Evolutionary conservation across 2,113 vertebrate species (phyloP).

Genomic region (Chloropsis hardwickii): DNA sequence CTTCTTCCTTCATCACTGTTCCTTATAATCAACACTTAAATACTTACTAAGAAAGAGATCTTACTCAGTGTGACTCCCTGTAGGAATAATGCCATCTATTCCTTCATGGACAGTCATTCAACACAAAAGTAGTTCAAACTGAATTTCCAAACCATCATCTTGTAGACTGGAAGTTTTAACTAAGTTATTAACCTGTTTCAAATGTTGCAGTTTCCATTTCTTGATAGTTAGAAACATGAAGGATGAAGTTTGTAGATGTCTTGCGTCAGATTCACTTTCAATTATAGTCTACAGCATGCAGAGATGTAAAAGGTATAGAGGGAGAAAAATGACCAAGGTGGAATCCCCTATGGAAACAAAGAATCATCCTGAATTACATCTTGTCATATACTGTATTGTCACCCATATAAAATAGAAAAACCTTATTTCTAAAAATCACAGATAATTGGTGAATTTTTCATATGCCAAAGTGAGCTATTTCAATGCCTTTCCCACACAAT

Average conservation of each 20-base stretch:
- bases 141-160: not conserved
- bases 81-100: not conserved
- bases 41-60: not conserved
- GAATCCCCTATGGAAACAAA: not conserved
- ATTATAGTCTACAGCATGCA: not conserved
- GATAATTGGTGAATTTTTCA: not conserved
- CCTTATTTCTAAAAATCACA: not conserved
- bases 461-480: not conserved
- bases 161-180: not conserved
- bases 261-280: not conserved
- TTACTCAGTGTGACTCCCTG: not conserved
- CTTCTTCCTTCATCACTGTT: not conserved
- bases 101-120: not conserved
- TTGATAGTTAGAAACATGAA: not conserved
- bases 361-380: not conserved
- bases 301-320: not conserved
- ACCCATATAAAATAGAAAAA: not conserved
- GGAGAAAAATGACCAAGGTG: not conserved
- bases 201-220: not conserved
- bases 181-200: not conserved
- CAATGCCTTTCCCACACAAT: accelerated
- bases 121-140: not conserved
- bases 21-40: not conserved
- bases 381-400: not conserved
- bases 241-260: not conserved